Evolutionary conservation across 2,113 vertebrate species (phyloP), one percentile per base, ranked within the genome.

Genomic region (Gymnarchus niloticus): DNA sequence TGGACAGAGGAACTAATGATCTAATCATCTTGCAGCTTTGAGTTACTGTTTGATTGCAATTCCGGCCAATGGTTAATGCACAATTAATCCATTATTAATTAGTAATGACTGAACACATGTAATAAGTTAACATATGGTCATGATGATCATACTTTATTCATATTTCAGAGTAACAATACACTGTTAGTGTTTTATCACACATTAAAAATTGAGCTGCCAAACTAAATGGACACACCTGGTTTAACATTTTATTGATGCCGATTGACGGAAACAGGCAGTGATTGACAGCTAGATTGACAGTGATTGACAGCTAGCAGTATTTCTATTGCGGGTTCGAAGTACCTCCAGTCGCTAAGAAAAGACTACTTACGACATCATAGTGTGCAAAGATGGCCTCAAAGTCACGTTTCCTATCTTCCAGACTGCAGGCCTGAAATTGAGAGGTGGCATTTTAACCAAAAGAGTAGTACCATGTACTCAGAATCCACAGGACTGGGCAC

Each of bases 371-470:
- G 56, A 98, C 95, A 0, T 99, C 97, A 0, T 99, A 98, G 87
- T 99, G 96, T 84, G 96, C 91, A 83, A 98, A 98, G 85, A 98
- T 98, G 89, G 97, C 97, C 92, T 98, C 97, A 90, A 98, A 99
- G 91, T 98, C 97, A 84, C 95, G 94, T 85, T 89, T 96, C 48
- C 97, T 93, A 90, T 98, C 97, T 81, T 98, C 96, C 0, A 93
- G 92, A 90, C 93, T 97, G 87, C 95, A 96, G 28, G 96, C 96
- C 97, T 98, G 86, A 1, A 88, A 4, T 6, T 44, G 0, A 23
- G 8, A 77, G 23, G 54, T 0, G 23, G 44, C 37, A 69, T 37
- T 69, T 69, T 19, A 69, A 73, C 12, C 65, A 41, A 28, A 73
- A 73, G 37, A 41, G 33, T 41, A 73, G 33, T 17, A 73, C 65